Conservation (phyloP, 2,797 vertebrate genomes). For the Ispidina picta region DNA sequence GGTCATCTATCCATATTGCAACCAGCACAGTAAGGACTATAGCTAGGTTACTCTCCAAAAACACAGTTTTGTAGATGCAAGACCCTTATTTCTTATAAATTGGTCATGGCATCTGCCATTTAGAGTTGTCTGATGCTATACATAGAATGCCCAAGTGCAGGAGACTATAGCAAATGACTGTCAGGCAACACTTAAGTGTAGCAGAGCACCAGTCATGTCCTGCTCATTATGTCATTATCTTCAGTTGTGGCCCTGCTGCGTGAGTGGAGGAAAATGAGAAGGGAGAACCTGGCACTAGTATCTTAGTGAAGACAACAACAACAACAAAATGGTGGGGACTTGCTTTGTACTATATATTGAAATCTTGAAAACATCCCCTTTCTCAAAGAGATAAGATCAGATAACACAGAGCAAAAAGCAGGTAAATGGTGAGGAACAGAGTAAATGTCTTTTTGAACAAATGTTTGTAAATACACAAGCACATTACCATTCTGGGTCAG, state of each 20-base stretch:
- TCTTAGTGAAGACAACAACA: not conserved
- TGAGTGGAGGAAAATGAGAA: not conserved
- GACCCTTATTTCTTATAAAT: not conserved
- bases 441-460: not conserved
- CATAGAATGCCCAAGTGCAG: not conserved
- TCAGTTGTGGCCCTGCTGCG: not conserved
- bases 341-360: not conserved
- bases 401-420: not conserved
- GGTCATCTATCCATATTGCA: not conserved
- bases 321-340: not conserved
- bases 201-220: too few relatives aligned
- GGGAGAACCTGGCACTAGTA: not conserved
- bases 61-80: not conserved
- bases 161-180: not conserved
- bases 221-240: too few relatives aligned
- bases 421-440: not conserved
- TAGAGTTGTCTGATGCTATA: not conserved
- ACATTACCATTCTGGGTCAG: not conserved
- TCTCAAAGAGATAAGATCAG: not conserved
- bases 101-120: not conserved
- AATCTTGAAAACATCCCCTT: not conserved
- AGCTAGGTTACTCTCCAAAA: not conserved
- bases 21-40: not conserved
- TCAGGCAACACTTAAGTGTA: not conserved
- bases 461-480: not conserved